Evolutionary conservation across 2,797 vertebrate species (phyloP), one percentile per base, ranked within the genome.

Genomic region (Eulemur rubriventer): DNA sequence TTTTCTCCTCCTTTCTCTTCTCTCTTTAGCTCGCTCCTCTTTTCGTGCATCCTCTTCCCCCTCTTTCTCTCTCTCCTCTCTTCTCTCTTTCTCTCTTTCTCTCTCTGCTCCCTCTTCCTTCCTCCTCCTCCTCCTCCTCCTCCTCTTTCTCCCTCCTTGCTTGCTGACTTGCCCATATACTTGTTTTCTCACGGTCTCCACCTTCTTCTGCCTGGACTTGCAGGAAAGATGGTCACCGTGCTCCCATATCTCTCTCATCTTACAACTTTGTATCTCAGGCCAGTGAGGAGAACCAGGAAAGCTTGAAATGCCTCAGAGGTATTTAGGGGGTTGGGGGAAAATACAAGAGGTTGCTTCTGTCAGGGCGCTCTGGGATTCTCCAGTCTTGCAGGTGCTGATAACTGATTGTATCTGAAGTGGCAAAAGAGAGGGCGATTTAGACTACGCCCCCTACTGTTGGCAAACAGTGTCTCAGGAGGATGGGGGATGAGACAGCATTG

Each of bases 361-460:
- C 78, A 35, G 72, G 83, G 89, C 87, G 86, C 6, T n/a, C 63
- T 69, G 96, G 98, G 97, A 82, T 87, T 97, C 97, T 48, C 59
- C 57, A 83, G 24, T 50, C 86, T 94, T 96, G 91, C 91, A 96
- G 96, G 73, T 97, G 97, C 96, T 80, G 96, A 94, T 92, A 97
- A 97, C 76, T 95, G 96, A 96, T 93, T 95, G 90, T 90, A 95
- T 96, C 95, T 97, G 94, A 96, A 96, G 86, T 91, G 90, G 85
- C 76, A 43, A 95, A 82, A 43, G 50, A 91, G 65, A 88, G 91
- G 88, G 55, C 28, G 69, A 95, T 95, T 94, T 97, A 88, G 80
- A 84, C 92, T 2, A 26, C 95, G 93, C 96, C 94, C 55, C 65
- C 97, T 95, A 94, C 95, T 98, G 96, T 97, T 97, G 96, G 82